A percentile compares a stretch with the other conserved stretches of the same genome.
These are phyloP conservation scores for Trichomycterus rosablanca DNA, from an alignment of 2,113 vertebrate species.

Conservation along the genomic window DNA sequence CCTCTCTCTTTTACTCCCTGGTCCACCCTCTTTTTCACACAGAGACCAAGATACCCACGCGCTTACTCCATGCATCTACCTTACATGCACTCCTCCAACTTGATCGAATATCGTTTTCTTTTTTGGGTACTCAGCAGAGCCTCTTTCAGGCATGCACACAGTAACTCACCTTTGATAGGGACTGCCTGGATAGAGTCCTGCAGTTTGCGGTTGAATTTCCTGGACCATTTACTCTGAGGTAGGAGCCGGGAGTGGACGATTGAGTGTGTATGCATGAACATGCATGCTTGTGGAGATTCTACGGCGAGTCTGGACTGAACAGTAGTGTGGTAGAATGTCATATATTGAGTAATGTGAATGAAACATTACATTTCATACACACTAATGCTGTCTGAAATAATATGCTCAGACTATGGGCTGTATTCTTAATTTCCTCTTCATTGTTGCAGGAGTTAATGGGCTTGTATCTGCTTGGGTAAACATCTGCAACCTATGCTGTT, in stretches of 20 bases:
- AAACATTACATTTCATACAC: not conserved
- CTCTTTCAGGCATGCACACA: constrained; percentile 30
- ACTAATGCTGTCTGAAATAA: not conserved
- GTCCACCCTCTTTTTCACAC: constrained; percentile 24
- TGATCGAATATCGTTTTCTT: constrained; percentile 62
- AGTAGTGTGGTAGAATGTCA: too few species aligned
- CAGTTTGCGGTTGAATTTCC: constrained; percentile 48
- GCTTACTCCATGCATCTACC: constrained; percentile 31
- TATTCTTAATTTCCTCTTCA: not conserved
- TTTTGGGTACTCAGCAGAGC: constrained; percentile 58
- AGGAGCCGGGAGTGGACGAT: constrained; percentile 51
- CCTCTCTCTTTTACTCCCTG: constrained; percentile 6
- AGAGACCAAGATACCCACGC: constrained; percentile 35
- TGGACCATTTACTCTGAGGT: constrained; percentile 57
- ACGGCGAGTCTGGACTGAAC: too few species aligned
- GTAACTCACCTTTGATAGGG: constrained; percentile 35
- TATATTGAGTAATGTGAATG: too few species aligned
- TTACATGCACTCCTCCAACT: constrained; percentile 40
- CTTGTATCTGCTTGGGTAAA: not conserved
- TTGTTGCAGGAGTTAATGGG: not conserved
- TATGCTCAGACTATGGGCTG: not conserved
- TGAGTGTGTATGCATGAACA: too few species aligned
- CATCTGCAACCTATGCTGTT: constrained; percentile 1
- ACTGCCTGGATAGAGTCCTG: constrained; percentile 43
- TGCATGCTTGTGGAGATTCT: constrained; percentile 9